Base-by-base conservation (phyloP, 2,888 invertebrate genomes). In the Glyphotaelius pellucidus region DNA sequence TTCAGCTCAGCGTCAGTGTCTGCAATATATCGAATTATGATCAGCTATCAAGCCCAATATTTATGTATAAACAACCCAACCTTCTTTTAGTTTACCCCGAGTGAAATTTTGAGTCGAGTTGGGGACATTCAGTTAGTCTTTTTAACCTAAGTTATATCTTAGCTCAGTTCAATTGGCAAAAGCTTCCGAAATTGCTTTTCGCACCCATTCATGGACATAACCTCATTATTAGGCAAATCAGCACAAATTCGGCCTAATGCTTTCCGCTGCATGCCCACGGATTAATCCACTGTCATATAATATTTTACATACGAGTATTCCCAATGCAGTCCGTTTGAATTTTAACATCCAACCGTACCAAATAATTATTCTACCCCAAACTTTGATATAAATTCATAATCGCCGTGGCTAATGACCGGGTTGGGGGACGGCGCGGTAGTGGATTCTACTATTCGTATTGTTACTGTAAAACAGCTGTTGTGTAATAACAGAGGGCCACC, bases 391-490 rank as follows among this genome's bases (percentile, higher is more conserved):
- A 79, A 84, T 67, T 30, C 47, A 81, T 80, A 91, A 90, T 90
- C 90, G 84, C 90, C 90, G 79, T 90, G 85, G 35, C 90, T 91
- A 90, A 91, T 86, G 90, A 67, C 85, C 86, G 80, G 89, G 25
- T 80, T 15, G 38, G 89, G 89, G 89, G 91, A 83, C 38, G 67
- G 84, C 11, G 84, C 84, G 89, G 35, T 19, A 31, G 84, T 14
- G 89, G 38, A 83, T 83, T 84, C 85, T 91, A 67, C 35, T 52
- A 91, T 84, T 79, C 85, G 85, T 42, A 88, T 25, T 83, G 83
- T 47, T 42, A 91, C 91, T 85, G 89, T 89, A 47, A 91, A 91
- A 84, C 91, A 91, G 91, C 89, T 91, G 91, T 81, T 67, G 67
- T 25, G 67, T 67, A 67, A 67, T 67, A n/a, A 67, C 38, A 38